Base-by-base conservation (phyloP, 1,140 invertebrate genomes). In the Octopus sinensis region DNA sequence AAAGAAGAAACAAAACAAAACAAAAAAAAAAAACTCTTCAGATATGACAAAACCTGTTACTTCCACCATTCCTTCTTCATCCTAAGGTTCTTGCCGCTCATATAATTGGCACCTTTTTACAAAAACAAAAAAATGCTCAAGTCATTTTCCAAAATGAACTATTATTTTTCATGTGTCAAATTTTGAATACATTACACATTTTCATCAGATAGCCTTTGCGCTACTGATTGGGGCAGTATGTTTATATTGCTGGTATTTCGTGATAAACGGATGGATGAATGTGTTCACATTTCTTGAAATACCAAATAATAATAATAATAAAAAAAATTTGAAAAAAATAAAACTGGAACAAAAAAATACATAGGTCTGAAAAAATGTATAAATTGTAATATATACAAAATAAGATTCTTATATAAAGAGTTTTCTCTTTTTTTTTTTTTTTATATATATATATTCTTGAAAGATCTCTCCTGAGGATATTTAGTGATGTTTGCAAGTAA, bases 301-400 rank as follows among this genome's bases (percentile, higher is more conserved):
- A 12, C 7, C 68, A 9, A 73, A 73, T 12, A 12, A 73, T n/a
- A 12, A n/a, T n/a, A 73, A 73, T n/a, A 73, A 73, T 5, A 17
- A 13, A 73, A 10, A 62, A 62, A 73, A 73, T n/a, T 12, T n/a
- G 30, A 73, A 10, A 73, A 73, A 73, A 73, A 73, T n/a, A 73
- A 73, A 13, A 73, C 17, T n/a, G 17, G 17, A 62, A 62, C 9
- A 62, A 62, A 62, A 17, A 62, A 62, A 62, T 12, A 62, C 9
- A 73, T n/a, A 73, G 13, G 30, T 6, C 17, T n/a, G 30, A 73
- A 73, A 73, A 73, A 10, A n/a, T 73, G 68, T 73, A 73, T 13
- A 73, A 73, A 73, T 73, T 73, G 68, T 73, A 73, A 73, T n/a
- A 73, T 73, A 73, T 73, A 73, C 17, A 73, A n/a, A 73, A 73